These are phyloP conservation scores for Girardinichthys multiradiatus DNA, from an alignment of 2,113 vertebrate genomes.

Conservation along the genomic window DNA sequence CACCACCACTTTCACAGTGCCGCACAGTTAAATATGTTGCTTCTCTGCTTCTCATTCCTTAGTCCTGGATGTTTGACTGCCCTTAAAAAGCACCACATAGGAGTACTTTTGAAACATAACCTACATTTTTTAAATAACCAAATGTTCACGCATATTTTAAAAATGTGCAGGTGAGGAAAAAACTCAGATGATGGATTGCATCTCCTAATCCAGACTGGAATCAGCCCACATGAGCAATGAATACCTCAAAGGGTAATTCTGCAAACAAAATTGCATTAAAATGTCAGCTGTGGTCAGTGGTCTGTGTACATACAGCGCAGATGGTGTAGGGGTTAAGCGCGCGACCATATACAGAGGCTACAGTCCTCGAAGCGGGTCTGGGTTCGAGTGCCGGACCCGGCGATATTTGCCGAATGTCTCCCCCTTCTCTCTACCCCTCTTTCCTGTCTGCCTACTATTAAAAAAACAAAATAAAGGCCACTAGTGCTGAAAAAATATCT, in stretches of 20 bases:
- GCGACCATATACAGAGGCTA: too few species aligned
- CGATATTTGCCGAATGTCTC: too few species aligned
- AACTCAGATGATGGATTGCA: constrained; percentile 28
- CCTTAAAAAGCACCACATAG: constrained; percentile 22
- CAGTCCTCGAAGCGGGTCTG: too few species aligned
- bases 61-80: background rate
- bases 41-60: background rate
- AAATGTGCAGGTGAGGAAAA: constrained; percentile 9
- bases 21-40: background rate
- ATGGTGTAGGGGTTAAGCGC: too few species aligned
- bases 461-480: too few species aligned
- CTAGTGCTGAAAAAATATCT: too few species aligned
- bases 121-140: constrained; percentile 8
- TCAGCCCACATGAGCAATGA: too few species aligned
- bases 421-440: too few species aligned
- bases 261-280: constrained; percentile 21
- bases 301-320: constrained; percentile 28
- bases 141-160: constrained; percentile 10
- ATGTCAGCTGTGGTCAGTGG: constrained; percentile 14
- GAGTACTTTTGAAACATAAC: background rate
- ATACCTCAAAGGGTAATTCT: constrained; percentile 18
- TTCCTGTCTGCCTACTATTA: too few species aligned
- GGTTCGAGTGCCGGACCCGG: too few species aligned
- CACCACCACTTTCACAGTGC: background rate
- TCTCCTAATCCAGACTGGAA: constrained; percentile 21